A percentile compares a stretch with the other conserved stretches of the same genome.
phyloP scores from a whole-genome alignment of 2,888 invertebrate genomes.

The Poecilobothrus nobilitatus region DNA sequence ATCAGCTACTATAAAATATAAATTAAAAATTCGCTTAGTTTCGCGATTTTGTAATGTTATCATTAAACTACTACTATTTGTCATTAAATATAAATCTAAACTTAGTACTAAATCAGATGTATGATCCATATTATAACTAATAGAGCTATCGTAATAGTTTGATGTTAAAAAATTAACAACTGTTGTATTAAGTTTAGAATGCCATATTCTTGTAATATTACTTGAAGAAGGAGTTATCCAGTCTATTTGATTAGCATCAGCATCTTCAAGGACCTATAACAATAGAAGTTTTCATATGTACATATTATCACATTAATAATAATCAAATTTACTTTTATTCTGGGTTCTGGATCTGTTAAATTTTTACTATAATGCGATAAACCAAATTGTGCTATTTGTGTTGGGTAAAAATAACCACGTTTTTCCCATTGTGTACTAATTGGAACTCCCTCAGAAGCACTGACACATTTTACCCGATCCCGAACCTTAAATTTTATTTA shows the following conservation, averaged over 20 bases:
- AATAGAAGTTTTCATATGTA: neutral
- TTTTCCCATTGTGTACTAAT: slow-evolving; percentile 96
- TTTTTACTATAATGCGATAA: slow-evolving; percentile 95
- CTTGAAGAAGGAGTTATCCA: slow-evolving; percentile 71
- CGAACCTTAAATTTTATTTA: slow-evolving; percentile 48
- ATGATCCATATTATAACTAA: slow-evolving; percentile 59
- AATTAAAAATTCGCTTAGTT: slow-evolving; percentile 64
- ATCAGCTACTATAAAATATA: slow-evolving; percentile 74
- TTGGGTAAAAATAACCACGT: slow-evolving; percentile 93
- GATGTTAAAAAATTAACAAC: slow-evolving; percentile 66
- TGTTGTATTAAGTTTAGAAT: slow-evolving; percentile 50
- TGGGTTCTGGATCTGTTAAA: slow-evolving; percentile 74
- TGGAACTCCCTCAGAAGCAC: slow-evolving; percentile 87
- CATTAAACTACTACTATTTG: slow-evolving; percentile 69
- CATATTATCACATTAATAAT: neutral
- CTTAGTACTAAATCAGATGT: slow-evolving; percentile 68
- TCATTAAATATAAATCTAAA: slow-evolving; percentile 60
- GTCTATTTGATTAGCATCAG: slow-evolving; percentile 55
- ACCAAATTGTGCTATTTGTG: slow-evolving; percentile 97
- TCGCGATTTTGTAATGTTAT: slow-evolving; percentile 71
- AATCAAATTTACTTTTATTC: slow-evolving; percentile 45
- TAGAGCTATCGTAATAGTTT: slow-evolving; percentile 59
- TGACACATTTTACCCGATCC: slow-evolving; percentile 92
- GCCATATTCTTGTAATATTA: slow-evolving; percentile 54
- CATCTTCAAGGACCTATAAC: slow-evolving; percentile 58